Evolutionary conservation across 2,113 vertebrate genomes (phyloP).

Genomic region (Phoenicopterus ruber): DNA sequence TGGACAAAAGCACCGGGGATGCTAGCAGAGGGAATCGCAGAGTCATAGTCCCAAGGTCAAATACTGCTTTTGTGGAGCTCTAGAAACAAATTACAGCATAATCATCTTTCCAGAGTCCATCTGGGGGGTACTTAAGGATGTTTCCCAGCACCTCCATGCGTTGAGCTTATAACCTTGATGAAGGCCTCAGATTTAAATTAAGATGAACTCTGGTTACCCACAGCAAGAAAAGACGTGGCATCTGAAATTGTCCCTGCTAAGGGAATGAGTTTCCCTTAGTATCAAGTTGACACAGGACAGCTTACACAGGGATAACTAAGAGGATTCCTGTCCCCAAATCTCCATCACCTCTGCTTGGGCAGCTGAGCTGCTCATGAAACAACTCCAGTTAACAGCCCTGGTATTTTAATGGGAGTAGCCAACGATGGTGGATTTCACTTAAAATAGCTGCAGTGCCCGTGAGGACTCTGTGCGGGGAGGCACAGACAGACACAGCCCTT

Average conservation of each 20-base stretch:
- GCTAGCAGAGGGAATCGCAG: not conserved
- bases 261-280: not conserved
- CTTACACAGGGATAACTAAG: not conserved
- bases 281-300: not conserved
- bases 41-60: not conserved
- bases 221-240: not conserved
- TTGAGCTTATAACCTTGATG: not conserved
- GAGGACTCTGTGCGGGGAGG: accelerated
- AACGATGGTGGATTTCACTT: not conserved
- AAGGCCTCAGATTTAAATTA: not conserved
- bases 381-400: not conserved
- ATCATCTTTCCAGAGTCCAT: not conserved
- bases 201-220: not conserved
- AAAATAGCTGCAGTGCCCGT: accelerated
- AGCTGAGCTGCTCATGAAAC: not conserved
- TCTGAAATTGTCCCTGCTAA: not conserved
- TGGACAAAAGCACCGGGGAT: not conserved
- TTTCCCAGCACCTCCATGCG: not conserved
- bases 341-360: not conserved
- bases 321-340: not conserved
- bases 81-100: not conserved
- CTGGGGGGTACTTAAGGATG: not conserved
- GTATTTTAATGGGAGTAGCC: not conserved
- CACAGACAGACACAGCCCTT: not conserved
- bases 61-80: not conserved